Evolutionary conservation across 1,140 invertebrate species (phyloP).

Genomic region (Chrysomallon squamiferum): DNA sequence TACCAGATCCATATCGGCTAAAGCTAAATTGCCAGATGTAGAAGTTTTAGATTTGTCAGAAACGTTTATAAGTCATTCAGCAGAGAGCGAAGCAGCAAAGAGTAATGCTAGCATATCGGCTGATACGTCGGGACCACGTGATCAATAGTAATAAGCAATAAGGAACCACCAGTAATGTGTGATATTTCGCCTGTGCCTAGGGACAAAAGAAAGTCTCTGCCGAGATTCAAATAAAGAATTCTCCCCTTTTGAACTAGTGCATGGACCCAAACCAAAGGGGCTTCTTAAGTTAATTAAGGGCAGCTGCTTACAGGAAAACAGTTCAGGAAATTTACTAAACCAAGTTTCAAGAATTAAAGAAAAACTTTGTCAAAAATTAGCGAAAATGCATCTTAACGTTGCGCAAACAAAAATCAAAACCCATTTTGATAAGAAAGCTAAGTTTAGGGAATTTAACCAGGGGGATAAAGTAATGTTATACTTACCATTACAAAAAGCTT

Average conservation of each 20-base stretch:
- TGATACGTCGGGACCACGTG: too few relatives aligned
- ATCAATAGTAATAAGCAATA: too few relatives aligned
- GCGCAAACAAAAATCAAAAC: constrained; percentile 23
- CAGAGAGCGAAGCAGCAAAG: too few relatives aligned
- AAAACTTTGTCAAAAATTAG: constrained; percentile 17
- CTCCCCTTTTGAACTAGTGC: constrained; percentile 28
- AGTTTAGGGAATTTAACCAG: constrained; percentile 18
- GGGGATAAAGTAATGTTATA: constrained; percentile 22
- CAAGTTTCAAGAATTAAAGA: constrained; percentile 21
- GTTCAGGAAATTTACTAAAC: constrained; percentile 13
- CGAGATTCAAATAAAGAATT: constrained; percentile 8
- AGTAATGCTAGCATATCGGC: too few relatives aligned
- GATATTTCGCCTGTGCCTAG: too few relatives aligned
- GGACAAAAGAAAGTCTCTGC: too few relatives aligned
- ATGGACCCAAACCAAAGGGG: constrained; percentile 23
- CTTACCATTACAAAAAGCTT: constrained; percentile 13
- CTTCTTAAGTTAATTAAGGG: constrained; percentile 14
- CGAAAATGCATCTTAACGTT: constrained; percentile 15
- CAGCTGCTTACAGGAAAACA: constrained; percentile 6
- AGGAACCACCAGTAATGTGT: too few relatives aligned
- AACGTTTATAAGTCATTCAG: too few relatives aligned
- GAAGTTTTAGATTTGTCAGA: too few relatives aligned
- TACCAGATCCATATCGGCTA: too few relatives aligned
- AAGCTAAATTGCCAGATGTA: too few relatives aligned
- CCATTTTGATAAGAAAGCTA: constrained; percentile 27